Evolutionary conservation across 2,888 invertebrate genomes (phyloP), one percentile per base, ranked within the genome.

Genomic region (Eilema griseolum): DNA sequence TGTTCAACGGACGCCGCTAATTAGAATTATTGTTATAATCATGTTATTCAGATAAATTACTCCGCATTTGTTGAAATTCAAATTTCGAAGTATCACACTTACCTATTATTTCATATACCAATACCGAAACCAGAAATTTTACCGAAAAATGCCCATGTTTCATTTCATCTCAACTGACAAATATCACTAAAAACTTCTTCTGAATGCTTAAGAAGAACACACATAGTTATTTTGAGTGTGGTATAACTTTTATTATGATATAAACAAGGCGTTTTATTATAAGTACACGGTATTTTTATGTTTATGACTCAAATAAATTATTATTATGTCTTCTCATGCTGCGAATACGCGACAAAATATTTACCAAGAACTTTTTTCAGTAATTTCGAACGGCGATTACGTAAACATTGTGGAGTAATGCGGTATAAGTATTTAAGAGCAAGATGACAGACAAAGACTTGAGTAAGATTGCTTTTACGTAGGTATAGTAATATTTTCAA

Each of bases 181-280:
- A 20, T 10, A 2, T 20, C 8, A 20, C 20, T 2, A 52, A 52
- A 20, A n/a, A 10, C n/a, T 20, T 52, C 52, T 52, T 5, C 52
- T 52, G n/a, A 52, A 52, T n/a, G 52, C 52, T 59, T 67, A 46
- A 23, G 31, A 46, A 23, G 31, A 61, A 63, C 68, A 68, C 61
- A 60, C 64, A 76, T 71, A 61, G 37, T 61, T 79, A 72, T 72
- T 68, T 65, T 28, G 79, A 56, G 74, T 20, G 61, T 61, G 52
- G 61, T 77, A 75, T 82, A 75, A 61, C 75, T 77, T 80, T 82
- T 80, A 80, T 79, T 69, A 68, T 72, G 68, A 69, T 72, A 80
- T 82, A 79, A 81, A 82, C 75, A 73, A 75, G 75, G 67, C 31
- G 46, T 69, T 70, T 57, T 65, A 41, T 41, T 65, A 67, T 66